Evolutionary conservation across 2,113 vertebrate genomes (phyloP).

Genomic region (Panurus biarmicus): DNA sequence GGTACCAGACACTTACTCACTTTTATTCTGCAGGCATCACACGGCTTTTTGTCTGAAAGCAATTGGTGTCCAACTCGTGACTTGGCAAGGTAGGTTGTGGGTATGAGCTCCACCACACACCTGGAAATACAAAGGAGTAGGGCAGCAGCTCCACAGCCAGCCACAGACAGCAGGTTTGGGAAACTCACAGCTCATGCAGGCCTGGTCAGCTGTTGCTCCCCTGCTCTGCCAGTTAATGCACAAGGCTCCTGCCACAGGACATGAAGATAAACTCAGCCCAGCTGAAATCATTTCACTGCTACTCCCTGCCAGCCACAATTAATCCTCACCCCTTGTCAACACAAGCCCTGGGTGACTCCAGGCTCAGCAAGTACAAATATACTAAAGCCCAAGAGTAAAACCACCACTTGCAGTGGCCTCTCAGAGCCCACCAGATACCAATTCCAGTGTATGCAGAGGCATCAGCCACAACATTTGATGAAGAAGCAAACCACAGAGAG

Average conservation of each 20-base stretch:
- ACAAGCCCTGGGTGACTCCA: not conserved
- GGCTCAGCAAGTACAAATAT: accelerated
- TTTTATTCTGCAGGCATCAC: not conserved
- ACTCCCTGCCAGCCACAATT: not conserved
- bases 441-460: not conserved
- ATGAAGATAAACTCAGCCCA: not conserved
- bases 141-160: not conserved
- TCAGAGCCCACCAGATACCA: not conserved
- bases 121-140: not conserved
- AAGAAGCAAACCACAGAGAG: not conserved
- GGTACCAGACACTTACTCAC: slow-evolving; percentile 32
- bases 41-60: not conserved
- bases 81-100: not conserved
- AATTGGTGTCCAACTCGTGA: not conserved
- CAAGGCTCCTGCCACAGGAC: not conserved
- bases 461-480: not conserved
- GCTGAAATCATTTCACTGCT: not conserved
- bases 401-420: not conserved
- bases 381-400: not conserved
- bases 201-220: not conserved
- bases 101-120: not conserved
- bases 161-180: not conserved
- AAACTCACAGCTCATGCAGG: not conserved
- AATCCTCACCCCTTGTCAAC: not conserved
- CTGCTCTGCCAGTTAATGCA: not conserved